phyloP scores from a whole-genome alignment of 2,113 vertebrate species.

The Peromyscus leucopus region DNA sequence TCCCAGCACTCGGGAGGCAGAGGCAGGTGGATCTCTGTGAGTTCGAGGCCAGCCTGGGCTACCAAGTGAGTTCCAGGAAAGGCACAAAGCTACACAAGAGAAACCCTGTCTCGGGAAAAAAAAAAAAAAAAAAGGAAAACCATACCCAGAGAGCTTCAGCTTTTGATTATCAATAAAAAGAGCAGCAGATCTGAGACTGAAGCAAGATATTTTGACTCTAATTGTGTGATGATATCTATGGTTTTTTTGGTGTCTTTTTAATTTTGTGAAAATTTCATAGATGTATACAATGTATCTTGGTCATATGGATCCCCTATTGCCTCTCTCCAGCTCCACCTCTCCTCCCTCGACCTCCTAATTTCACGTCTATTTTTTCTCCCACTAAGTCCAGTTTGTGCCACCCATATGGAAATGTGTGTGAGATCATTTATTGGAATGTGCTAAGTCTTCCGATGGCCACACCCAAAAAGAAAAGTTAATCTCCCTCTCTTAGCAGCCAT shows the following conservation, averaged over 20 bases:
- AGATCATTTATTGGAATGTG: neutral
- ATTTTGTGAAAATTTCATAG: neutral
- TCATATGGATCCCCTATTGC: neutral
- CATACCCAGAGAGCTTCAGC: neutral
- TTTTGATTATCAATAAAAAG: slow-evolving; percentile 18
- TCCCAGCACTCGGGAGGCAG: no score
- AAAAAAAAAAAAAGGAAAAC: no score
- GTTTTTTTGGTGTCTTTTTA: no score
- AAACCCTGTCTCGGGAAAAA: no score
- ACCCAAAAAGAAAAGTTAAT: neutral
- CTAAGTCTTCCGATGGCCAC: neutral
- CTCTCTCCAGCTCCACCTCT: no score
- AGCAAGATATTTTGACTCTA: neutral
- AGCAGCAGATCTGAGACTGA: neutral
- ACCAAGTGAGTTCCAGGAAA: no score
- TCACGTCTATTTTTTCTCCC: neutral
- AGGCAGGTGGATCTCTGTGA: no score
- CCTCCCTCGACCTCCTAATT: neutral
- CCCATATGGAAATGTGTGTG: neutral
- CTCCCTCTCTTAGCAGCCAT: neutral
- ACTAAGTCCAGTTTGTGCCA: neutral
- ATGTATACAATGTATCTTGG: no score
- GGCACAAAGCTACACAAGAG: no score
- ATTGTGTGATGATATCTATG: neutral
- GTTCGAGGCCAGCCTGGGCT: no score